These are phyloP conservation scores for Glaucopsyche alexis DNA, from an alignment of 2,888 invertebrate genomes.

Conservation along the genomic window DNA sequence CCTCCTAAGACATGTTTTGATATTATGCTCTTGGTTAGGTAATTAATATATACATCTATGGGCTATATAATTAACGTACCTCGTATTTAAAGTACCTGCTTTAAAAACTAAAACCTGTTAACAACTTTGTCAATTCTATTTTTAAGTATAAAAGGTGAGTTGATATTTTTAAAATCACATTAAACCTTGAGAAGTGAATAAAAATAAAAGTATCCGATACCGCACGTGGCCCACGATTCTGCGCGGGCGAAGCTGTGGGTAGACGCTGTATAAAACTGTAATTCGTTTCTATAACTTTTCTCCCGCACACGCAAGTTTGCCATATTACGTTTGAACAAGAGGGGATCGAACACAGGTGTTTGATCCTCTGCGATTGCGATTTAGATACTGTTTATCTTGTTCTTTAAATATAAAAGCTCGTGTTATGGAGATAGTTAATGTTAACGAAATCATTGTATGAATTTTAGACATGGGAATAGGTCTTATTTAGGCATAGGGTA, in stretches of 20 bases:
- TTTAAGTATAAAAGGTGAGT: background rate
- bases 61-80: too few species aligned
- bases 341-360: background rate
- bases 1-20: too few species aligned
- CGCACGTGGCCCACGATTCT: background rate
- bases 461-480: too few species aligned
- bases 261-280: background rate
- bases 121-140: background rate
- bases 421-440: background rate
- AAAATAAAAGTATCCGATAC: conserved; percentile 2
- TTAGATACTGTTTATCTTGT: background rate
- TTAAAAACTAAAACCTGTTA: background rate
- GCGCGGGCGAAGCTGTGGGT: conserved; percentile 12
- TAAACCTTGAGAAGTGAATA: background rate
- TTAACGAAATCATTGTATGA: too few species aligned
- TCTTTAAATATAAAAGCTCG: background rate
- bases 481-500: too few species aligned
- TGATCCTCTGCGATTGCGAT: too few species aligned
- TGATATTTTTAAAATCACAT: background rate
- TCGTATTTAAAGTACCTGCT: too few species aligned
- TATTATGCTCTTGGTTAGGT: too few species aligned
- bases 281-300: background rate
- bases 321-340: background rate
- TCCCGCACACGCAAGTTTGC: background rate
- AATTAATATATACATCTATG: too few species aligned